Evolutionary conservation across 2,797 vertebrate genomes (phyloP).

Genomic region (Telmatherina bonti): DNA sequence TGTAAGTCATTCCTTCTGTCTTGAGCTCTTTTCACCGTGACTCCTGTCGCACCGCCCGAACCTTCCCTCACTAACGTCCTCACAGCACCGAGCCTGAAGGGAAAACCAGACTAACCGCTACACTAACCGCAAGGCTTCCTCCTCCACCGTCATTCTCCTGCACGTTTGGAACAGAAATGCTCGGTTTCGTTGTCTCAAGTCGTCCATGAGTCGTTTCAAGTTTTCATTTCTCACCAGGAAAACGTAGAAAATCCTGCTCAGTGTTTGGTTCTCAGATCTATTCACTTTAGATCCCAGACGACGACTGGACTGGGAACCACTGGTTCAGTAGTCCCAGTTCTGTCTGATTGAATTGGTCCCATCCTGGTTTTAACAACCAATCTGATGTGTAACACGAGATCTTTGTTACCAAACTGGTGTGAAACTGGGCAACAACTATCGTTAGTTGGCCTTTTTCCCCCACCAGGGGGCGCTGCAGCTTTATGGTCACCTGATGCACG

Average conservation of each 20-base stretch:
- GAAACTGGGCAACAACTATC: no score
- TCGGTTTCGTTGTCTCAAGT: background rate
- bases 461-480: no score
- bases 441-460: no score
- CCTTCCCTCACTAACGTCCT: slow-evolving; percentile 25
- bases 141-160: slow-evolving; percentile 8
- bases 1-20: slow-evolving; percentile 87
- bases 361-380: no score
- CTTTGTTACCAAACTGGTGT: no score
- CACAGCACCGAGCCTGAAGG: slow-evolving; percentile 6
- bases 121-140: background rate
- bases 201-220: background rate
- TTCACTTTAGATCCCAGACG: no score
- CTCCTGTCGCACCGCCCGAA: slow-evolving; percentile 21
- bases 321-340: no score
- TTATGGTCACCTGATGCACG: no score
- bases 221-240: background rate
- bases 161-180: background rate
- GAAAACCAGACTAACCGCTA: background rate
- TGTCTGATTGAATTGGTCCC: no score
- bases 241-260: background rate
- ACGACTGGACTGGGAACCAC: no score
- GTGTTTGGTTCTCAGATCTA: no score
- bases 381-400: no score
- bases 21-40: slow-evolving; percentile 16